A percentile compares a stretch with the other conserved stretches of the same genome.
Conservation (phyloP, 2,888 invertebrate genomes). For the Nomada hirtipes region DNA sequence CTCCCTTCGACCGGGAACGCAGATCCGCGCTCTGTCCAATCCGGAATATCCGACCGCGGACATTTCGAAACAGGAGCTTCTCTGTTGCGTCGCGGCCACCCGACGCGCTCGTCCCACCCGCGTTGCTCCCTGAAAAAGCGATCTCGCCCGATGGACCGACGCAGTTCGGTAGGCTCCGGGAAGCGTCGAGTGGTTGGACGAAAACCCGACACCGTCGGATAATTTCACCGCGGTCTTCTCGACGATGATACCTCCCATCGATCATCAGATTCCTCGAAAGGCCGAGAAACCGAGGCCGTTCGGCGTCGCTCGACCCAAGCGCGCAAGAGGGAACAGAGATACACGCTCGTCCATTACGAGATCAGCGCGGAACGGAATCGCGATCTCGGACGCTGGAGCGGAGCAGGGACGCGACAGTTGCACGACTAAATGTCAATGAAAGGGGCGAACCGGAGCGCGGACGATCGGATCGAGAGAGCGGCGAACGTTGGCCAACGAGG, state of each 20-base stretch:
- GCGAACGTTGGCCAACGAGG: not conserved
- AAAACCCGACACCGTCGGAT: slow-evolving; percentile 67
- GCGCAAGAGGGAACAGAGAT: too few relatives aligned
- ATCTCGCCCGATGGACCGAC: slow-evolving; percentile 25
- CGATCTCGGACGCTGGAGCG: not conserved
- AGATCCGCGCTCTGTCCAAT: not conserved
- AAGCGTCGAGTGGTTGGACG: slow-evolving; percentile 60
- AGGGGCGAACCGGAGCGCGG: not conserved
- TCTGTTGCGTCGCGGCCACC: slow-evolving; percentile 2
- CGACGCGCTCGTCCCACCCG: slow-evolving; percentile 37
- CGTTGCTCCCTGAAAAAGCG: slow-evolving; percentile 25
- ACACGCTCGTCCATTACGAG: not conserved
- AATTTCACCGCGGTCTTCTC: slow-evolving; percentile 58
- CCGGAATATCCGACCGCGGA: not conserved
- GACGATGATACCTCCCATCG: slow-evolving; percentile 67
- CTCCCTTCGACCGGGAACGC: not conserved
- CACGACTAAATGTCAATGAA: not conserved
- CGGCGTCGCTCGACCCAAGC: too few relatives aligned
- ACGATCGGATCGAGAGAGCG: not conserved
- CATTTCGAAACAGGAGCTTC: not conserved
- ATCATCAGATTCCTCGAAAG: slow-evolving; percentile 71
- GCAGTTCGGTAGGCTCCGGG: slow-evolving; percentile 27
- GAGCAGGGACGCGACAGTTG: not conserved
- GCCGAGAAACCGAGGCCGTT: not conserved
- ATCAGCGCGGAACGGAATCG: not conserved